Base-by-base conservation (phyloP, 2,888 invertebrate species). In the Morpho helenor region DNA sequence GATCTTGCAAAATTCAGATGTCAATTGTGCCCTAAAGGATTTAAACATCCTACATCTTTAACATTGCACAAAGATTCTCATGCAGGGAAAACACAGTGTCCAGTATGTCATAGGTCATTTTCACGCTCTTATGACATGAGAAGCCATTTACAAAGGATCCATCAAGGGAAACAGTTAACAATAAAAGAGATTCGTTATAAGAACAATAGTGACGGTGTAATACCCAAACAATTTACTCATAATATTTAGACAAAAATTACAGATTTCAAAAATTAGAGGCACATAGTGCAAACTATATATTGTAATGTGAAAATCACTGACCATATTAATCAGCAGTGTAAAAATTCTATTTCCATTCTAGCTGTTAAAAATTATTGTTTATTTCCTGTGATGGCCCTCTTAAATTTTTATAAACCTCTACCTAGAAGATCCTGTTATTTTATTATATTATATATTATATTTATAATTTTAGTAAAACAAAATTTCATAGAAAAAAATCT, bases 121-220 rank as follows among this genome's bases (percentile, higher is more conserved):
- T 93, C 93, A 66, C 81, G 93, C 61, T 93, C 92, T 62, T 93
- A 93, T 70, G 92, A 93, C 66, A 93, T 93, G 93, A 82, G 91
- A 66, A 91, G 92, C 67, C 93, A 93, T 66, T 75, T 93, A 45
- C 88, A 91, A 75, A 86, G 92, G 75, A 92, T 93, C 80, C 93
- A 93, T 72, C 92, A 92, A 75, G 92, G 89, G 31, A 89, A 90
- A 72, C 90, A 90, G 66, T 72, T 90, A 60, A 90, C 90, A 49
- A 90, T 90, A 56, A 90, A 90, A 70, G 90, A 90, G 65, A 90
- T 90, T 53, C 80, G 90, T 81, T 90, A 90, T 62, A 90, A 86
- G 68, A 83, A 80, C 61, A 79, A 77, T 22, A 87, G 69, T 76
- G 90, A 90, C 60, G 80, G 74, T 59, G 74, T 82, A 10, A 71